Base-by-base conservation (phyloP, 1,140 invertebrate species). In the Araneus ventricosus region DNA sequence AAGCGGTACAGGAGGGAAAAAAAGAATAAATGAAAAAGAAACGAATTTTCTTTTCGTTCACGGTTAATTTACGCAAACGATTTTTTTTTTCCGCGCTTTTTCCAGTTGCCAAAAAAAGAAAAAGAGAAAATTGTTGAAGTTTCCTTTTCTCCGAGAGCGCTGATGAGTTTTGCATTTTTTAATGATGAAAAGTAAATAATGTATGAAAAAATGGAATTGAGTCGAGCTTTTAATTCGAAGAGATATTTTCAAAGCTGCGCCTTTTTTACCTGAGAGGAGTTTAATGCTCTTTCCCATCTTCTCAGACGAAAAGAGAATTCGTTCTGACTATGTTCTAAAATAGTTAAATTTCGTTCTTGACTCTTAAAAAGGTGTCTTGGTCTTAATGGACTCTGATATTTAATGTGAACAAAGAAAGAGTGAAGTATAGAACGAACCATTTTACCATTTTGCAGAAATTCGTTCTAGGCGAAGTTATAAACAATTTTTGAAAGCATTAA, bases 161-260 rank as follows among this genome's bases (percentile, higher is more conserved):
- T 82, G 80, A 82, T 82, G 80, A 82, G 80, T 82, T 82, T 82
- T 82, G 41, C 80, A 82, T 82, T 82, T 82, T 82, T 82, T 82
- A 82, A 82, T 82, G 39, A 82, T 52, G 41, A 82, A 82, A 41
- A 45, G 80, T 41, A 52, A 82, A 75, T 75, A 75, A 75, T 75
- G 30, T 34, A 34, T 27, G 27, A 75, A 82, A 82, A 82, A 82
- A n/a, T 45, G 80, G 80, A 41, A 82, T 52, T 45, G 41, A 82
- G 80, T 82, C 80, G 41, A 82, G 80, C 39, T 82, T 52, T 82
- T 82, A 82, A 82, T 82, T 82, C 80, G 39, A 82, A 82, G n/a
- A 82, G 41, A 82, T 82, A 82, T 82, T 82, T 82, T 45, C 80
- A 52, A 82, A 30, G n/a, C 24, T 45, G 27, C 14, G 1, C 17